Percentiles rank a stretch among this genome's conserved stretches.
Evolutionary conservation across 2,888 invertebrate species (phyloP).

Genomic region (Eubasilissa splendida): DNA sequence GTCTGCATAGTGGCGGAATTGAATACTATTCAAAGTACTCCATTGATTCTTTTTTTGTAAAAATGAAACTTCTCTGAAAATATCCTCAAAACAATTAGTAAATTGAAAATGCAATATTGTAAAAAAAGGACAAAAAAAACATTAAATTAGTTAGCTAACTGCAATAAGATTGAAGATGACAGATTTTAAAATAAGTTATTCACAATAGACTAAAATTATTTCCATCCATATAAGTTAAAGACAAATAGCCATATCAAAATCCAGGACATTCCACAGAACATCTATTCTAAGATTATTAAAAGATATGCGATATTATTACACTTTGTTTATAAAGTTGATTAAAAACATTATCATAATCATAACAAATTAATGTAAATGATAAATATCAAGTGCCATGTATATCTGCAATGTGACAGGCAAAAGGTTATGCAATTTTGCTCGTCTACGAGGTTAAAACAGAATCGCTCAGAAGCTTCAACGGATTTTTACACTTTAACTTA

Average conservation of each 20-base stretch:
- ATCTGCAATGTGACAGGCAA: constrained; percentile 44
- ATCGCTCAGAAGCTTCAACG: not conserved
- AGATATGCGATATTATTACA: too few species aligned
- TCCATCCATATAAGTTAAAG: too few species aligned
- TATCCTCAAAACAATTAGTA: not conserved
- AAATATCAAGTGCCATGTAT: constrained; percentile 19
- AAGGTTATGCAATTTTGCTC: constrained; percentile 51
- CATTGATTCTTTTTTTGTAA: constrained; percentile 61
- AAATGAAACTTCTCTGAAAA: constrained; percentile 44
- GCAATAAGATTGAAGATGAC: too few species aligned
- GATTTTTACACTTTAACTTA: not conserved
- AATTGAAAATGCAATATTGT: not conserved
- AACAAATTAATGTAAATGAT: constrained; percentile 11
- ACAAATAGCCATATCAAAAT: too few species aligned
- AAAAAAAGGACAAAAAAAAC: too few species aligned
- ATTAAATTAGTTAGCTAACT: too few species aligned
- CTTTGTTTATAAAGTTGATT: too few species aligned
- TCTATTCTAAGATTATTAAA: too few species aligned
- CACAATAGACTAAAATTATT: too few species aligned
- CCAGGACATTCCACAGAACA: too few species aligned
- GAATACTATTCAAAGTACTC: constrained; percentile 65
- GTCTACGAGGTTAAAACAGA: constrained; percentile 12
- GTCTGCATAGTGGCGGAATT: constrained; percentile 72
- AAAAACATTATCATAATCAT: too few species aligned
- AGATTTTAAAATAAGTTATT: too few species aligned